Percentiles rank a stretch among this genome's conserved stretches.
phyloP scores from a whole-genome alignment of 2,113 vertebrate genomes.

The Cynocephalus volans region DNA sequence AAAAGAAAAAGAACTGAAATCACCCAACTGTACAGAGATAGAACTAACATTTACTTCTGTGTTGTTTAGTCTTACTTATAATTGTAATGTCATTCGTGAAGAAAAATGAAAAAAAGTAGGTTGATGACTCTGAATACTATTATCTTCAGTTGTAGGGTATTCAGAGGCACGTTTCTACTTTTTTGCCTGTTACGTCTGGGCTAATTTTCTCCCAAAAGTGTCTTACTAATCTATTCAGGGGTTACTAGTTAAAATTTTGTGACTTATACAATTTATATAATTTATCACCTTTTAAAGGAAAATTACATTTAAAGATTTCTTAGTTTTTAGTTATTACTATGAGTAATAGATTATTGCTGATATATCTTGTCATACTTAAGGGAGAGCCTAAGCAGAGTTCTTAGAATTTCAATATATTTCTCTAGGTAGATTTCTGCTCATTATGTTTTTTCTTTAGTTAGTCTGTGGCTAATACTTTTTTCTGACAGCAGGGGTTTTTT shows the following conservation, averaged over 20 bases:
- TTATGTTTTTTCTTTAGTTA: slow-evolving; percentile 11
- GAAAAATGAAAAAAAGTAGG: slow-evolving; percentile 15
- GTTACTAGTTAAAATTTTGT: slow-evolving; percentile 18
- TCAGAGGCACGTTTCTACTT: background rate
- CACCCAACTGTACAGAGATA: background rate
- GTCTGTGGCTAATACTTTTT: background rate
- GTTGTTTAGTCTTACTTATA: slow-evolving; percentile 46
- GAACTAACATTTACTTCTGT: slow-evolving; percentile 34
- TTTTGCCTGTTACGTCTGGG: background rate
- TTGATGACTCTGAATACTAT: background rate
- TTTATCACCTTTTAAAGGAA: background rate
- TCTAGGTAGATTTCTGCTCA: background rate
- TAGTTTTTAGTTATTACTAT: slow-evolving; percentile 27
- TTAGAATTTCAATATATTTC: background rate
- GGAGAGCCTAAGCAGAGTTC: background rate
- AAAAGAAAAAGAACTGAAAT: slow-evolving; percentile 38
- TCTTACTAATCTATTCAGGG: slow-evolving; percentile 14
- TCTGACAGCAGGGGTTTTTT: background rate
- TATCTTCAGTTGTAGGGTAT: background rate
- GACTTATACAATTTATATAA: slow-evolving; percentile 9
- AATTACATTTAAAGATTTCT: slow-evolving; percentile 43
- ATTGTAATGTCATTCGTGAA: slow-evolving; percentile 34
- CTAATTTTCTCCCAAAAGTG: slow-evolving; percentile 24
- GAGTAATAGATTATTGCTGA: background rate
- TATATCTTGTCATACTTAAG: background rate